phyloP scores from a whole-genome alignment of 2,888 invertebrate species.

The Dinocampus coccinellae region DNA sequence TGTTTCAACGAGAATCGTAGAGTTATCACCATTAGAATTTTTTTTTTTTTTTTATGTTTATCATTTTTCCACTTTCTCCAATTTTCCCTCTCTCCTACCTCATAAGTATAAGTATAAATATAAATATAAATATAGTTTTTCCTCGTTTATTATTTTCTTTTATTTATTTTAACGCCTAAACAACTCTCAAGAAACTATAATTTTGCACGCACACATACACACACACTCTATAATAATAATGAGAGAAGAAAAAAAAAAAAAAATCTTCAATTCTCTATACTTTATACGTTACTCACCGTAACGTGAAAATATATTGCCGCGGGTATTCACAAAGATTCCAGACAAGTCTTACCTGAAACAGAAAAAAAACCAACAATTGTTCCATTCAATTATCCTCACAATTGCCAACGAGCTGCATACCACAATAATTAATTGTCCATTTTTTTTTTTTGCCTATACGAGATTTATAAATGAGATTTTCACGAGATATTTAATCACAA shows the following conservation, averaged over 20 bases:
- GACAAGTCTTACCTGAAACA: conserved; percentile 61
- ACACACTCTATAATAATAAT: too few relatives aligned
- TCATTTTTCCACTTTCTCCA: background rate
- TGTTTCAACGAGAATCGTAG: conserved; percentile 63
- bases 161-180: conserved; percentile 7
- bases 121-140: too few relatives aligned
- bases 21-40: conserved; percentile 56
- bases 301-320: conserved; percentile 18
- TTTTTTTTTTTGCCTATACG: conserved; percentile 31
- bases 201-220: too few relatives aligned
- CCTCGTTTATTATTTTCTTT: background rate
- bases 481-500: too few relatives aligned
- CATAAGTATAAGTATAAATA: too few relatives aligned
- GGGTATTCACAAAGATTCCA: conserved; percentile 37
- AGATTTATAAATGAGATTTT: too few relatives aligned
- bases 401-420: conserved; percentile 20
- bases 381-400: conserved; percentile 39
- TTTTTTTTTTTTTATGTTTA: conserved; percentile 28
- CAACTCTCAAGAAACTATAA: background rate
- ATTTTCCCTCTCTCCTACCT: background rate
- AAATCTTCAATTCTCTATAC: background rate
- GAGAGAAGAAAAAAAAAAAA: too few relatives aligned
- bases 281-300: conserved; percentile 29
- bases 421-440: conserved; percentile 47
- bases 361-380: conserved; percentile 40